These are phyloP conservation scores for Atractosteus spatula DNA, from an alignment of 2,113 vertebrate species.

Conservation along the genomic window DNA sequence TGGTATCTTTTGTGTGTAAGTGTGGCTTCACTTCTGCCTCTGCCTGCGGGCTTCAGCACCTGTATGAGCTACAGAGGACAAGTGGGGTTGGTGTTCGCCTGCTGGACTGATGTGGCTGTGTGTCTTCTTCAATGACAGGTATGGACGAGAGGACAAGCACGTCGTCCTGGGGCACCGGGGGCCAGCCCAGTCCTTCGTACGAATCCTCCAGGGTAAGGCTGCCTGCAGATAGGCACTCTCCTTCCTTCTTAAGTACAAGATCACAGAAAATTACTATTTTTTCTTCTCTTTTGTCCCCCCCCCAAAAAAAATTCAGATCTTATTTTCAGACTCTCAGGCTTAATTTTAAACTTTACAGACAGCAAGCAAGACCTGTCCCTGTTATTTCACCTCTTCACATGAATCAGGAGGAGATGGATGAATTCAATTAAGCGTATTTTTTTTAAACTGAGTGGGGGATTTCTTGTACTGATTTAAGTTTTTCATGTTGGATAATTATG, in stretches of 20 bases:
- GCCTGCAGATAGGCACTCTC: conserved; percentile 18
- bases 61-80: conserved; percentile 15
- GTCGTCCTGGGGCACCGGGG: conserved; percentile 86
- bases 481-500: too few species aligned
- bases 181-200: conserved; percentile 88
- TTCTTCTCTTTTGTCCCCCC: too few species aligned
- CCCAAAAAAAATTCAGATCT: too few species aligned
- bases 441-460: too few species aligned
- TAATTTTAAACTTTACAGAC: too few species aligned
- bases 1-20: not conserved
- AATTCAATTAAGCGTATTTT: too few species aligned
- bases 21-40: not conserved
- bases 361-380: too few species aligned
- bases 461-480: too few species aligned
- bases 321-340: too few species aligned
- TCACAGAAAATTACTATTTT: too few species aligned
- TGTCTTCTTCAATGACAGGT: conserved; percentile 71
- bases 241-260: not conserved
- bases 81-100: not conserved
- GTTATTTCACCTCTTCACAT: too few species aligned
- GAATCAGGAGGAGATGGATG: too few species aligned
- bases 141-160: conserved; percentile 89
- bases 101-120: conserved; percentile 46
- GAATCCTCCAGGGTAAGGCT: conserved; percentile 91
- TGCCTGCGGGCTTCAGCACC: not conserved